phyloP scores from a whole-genome alignment of 2,797 vertebrate genomes.

The Ispidina picta region DNA sequence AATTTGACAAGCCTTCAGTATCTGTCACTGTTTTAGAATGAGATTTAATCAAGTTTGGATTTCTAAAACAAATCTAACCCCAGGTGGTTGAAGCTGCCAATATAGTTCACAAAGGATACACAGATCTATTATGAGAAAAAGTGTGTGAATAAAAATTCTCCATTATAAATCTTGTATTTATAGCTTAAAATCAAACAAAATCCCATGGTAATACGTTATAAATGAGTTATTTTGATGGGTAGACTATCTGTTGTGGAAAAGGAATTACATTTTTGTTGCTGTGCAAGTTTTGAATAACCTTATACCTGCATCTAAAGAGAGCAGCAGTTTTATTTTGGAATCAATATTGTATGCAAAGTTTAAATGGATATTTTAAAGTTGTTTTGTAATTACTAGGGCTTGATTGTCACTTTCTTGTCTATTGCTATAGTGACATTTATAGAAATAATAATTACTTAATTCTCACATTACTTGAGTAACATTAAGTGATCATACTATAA shows the following conservation, averaged over 20 bases:
- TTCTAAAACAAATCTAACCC: not conserved
- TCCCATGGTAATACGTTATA: not conserved
- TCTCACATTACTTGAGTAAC: not conserved
- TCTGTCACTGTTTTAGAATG: not conserved
- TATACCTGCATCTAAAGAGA: not conserved
- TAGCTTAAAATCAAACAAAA: not conserved
- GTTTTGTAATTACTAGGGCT: not conserved
- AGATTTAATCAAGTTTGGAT: not conserved
- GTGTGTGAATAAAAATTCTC: not conserved
- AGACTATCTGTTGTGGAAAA: not conserved
- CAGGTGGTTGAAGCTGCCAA: not conserved
- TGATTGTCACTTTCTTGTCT: not conserved
- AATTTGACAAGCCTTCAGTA: not conserved
- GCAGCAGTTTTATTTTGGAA: not conserved
- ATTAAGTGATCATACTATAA: not conserved
- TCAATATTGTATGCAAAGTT: not conserved
- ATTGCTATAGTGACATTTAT: not conserved
- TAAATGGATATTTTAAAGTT: not conserved
- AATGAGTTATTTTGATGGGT: not conserved
- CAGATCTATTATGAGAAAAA: not conserved
- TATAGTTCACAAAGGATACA: not conserved
- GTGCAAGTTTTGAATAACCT: not conserved
- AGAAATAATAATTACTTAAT: not conserved
- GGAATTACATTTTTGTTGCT: not conserved
- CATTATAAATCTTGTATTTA: not conserved